Percentiles rank a stretch among this genome's conserved stretches.
These are phyloP conservation scores for Torymus tubicola DNA, from an alignment of 2,888 invertebrate species.

Conservation along the genomic window DNA sequence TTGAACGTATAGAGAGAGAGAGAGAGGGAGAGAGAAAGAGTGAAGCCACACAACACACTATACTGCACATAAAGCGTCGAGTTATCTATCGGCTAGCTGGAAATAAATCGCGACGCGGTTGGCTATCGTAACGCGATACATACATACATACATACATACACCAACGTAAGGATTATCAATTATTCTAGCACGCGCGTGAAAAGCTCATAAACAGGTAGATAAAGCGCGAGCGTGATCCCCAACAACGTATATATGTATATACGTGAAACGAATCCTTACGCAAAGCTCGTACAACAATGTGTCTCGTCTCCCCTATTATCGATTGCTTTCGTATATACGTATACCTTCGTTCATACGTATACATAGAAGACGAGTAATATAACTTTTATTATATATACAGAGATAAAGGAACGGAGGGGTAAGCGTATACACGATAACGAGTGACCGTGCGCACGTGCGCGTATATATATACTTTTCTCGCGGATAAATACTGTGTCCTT, in stretches of 20 bases:
- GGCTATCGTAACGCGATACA: conserved; percentile 2
- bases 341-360: no score
- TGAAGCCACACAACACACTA: no score
- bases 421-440: conserved; percentile 10
- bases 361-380: no score
- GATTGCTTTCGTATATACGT: no score
- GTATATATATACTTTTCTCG: conserved; percentile 3
- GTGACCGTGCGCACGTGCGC: neutral
- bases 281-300: conserved; percentile 8
- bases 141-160: neutral
- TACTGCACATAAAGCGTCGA: neutral
- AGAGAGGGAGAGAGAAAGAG: no score
- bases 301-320: neutral
- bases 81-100: conserved; percentile 16
- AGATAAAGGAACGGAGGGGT: no score
- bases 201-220: conserved; percentile 9
- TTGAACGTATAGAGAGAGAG: no score
- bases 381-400: no score
- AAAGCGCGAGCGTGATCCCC: neutral
- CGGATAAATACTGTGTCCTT: conserved; percentile 23
- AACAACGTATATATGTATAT: neutral
- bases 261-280: conserved; percentile 6
- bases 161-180: conserved; percentile 12
- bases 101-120: neutral
- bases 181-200: neutral